Evolutionary conservation across 2,888 invertebrate genomes (phyloP).

Genomic region (Xanthia icteritia): DNA sequence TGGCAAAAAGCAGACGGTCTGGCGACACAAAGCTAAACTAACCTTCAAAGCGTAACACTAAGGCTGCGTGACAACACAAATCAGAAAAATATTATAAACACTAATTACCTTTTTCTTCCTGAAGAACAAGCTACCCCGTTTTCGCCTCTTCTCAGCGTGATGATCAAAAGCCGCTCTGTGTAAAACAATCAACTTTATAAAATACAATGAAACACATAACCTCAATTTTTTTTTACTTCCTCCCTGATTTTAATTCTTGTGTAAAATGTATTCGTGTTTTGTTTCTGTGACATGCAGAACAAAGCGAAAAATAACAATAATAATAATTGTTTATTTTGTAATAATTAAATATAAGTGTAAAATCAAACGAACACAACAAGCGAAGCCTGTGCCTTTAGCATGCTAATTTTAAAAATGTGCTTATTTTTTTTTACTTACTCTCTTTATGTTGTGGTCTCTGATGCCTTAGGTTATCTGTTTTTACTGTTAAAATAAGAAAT

Average conservation of each 20-base stretch:
- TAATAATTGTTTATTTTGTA: constrained; percentile 48
- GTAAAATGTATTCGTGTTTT: constrained; percentile 41
- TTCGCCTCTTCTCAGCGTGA: constrained; percentile 95
- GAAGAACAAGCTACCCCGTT: constrained; percentile 97
- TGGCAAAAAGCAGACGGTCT: constrained; percentile 6
- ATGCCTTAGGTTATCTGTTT: not conserved
- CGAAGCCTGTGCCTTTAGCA: constrained; percentile 75
- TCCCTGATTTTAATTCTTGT: constrained; percentile 9
- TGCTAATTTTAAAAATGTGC: constrained; percentile 63
- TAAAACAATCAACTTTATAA: constrained; percentile 60
- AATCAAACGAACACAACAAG: constrained; percentile 71
- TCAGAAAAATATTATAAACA: constrained; percentile 14
- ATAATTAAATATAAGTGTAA: constrained; percentile 55
- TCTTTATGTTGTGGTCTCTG: not conserved
- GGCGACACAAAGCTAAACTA: constrained; percentile 25
- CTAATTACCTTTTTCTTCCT: constrained; percentile 95
- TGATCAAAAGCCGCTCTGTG: constrained; percentile 92
- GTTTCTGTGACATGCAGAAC: constrained; percentile 61
- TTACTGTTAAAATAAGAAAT: not conserved
- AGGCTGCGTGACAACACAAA: constrained; percentile 30
- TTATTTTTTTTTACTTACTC: constrained; percentile 49
- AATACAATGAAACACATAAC: not conserved
- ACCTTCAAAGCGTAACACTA: not conserved
- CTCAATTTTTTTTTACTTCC: not conserved
- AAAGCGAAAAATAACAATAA: constrained; percentile 61